Conservation (phyloP, 2,797 vertebrate genomes). For the Pantherophis vulpinus region DNA sequence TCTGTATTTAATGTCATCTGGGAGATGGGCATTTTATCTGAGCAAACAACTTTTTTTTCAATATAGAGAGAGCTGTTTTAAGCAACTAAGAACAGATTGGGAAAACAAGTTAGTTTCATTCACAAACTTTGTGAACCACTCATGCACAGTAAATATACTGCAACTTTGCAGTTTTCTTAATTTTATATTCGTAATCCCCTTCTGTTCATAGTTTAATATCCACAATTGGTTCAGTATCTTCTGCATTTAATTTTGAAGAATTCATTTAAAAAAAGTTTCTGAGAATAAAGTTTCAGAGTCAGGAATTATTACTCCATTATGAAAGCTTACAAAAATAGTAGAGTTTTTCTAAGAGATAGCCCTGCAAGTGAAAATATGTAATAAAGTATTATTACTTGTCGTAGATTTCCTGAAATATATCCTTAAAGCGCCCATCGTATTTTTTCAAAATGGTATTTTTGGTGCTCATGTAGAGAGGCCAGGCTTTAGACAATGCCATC, state of each 20-base stretch:
- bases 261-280: neutral
- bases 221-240: neutral
- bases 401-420: constrained; percentile 98
- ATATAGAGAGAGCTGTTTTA: neutral
- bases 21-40: neutral
- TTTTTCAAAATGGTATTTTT: constrained; percentile 99
- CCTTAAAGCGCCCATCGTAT: constrained; percentile 95
- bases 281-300: neutral
- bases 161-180: neutral
- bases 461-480: constrained; percentile 96
- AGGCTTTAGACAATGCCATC: constrained; percentile 87
- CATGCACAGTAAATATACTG: neutral
- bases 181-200: neutral
- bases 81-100: neutral
- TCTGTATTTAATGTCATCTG: neutral
- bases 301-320: neutral
- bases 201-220: neutral
- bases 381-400: constrained; percentile 80
- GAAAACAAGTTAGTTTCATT: neutral
- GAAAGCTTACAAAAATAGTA: neutral
- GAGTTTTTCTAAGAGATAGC: neutral
- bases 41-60: neutral
- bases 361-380: neutral
- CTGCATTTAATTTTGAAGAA: neutral
- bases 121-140: neutral